phyloP scores from a whole-genome alignment of 2,113 vertebrate genomes.

The Poicephalus meyeri region DNA sequence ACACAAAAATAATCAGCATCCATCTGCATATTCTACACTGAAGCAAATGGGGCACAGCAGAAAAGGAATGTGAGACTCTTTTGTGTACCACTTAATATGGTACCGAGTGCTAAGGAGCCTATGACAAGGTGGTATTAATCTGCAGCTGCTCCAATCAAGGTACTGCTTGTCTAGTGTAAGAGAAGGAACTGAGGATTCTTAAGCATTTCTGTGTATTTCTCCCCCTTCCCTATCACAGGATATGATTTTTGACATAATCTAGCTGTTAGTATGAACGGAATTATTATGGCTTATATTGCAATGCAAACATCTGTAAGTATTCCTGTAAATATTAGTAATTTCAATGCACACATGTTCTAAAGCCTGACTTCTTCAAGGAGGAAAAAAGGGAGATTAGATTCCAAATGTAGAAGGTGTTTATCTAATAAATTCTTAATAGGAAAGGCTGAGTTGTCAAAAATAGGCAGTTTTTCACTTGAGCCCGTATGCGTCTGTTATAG shows the following conservation, averaged over 20 bases:
- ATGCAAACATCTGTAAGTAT: constrained; percentile 18
- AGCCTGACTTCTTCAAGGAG: not conserved
- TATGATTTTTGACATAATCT: not conserved
- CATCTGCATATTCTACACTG: not conserved
- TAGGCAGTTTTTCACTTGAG: not conserved
- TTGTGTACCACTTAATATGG: fast-evolving
- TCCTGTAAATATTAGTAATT: constrained; percentile 28
- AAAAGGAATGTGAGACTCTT: not conserved
- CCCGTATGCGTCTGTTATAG: not conserved
- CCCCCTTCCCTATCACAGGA: not conserved
- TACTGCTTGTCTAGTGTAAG: not conserved
- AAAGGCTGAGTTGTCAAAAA: not conserved
- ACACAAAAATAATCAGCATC: not conserved
- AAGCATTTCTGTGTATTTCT: not conserved
- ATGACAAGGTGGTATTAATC: not conserved
- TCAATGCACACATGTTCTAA: not conserved
- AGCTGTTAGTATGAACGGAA: not conserved
- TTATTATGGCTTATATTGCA: not conserved
- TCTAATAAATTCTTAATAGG: not conserved
- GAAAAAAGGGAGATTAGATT: not conserved
- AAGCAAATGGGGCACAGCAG: not conserved
- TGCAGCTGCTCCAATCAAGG: not conserved
- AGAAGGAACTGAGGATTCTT: not conserved
- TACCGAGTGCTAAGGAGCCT: not conserved
- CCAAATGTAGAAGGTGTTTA: constrained; percentile 13